Evolutionary conservation across 2,888 invertebrate genomes (phyloP).

Genomic region (Netelia fuscicornis): DNA sequence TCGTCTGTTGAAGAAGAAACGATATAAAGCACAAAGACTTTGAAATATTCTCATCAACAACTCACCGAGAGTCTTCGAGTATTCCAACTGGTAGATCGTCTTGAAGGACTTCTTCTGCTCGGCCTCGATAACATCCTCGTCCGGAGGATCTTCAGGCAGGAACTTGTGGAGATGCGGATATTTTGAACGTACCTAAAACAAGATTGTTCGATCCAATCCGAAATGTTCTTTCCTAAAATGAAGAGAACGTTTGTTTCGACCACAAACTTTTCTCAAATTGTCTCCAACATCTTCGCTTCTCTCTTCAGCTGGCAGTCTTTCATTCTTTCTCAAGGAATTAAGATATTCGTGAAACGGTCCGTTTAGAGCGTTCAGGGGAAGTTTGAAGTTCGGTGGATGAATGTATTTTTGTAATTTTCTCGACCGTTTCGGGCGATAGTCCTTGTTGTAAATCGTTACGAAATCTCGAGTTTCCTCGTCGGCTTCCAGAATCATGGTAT

Average conservation of each 20-base stretch:
- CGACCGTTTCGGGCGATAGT: conserved; percentile 68
- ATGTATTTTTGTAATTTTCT: conserved; percentile 46
- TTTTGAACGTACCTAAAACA: conserved; percentile 70
- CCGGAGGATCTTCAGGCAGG: conserved; percentile 65
- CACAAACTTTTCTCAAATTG: conserved; percentile 70
- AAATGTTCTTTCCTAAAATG: not conserved
- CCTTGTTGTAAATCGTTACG: conserved; percentile 74
- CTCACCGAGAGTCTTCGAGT: conserved; percentile 68
- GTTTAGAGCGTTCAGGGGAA: conserved; percentile 72
- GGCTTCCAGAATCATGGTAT: conserved; percentile 75
- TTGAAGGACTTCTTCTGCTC: conserved; percentile 69
- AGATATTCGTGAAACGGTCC: conserved; percentile 73
- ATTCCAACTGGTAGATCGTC: conserved; percentile 74
- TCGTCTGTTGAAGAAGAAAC: conserved; percentile 51
- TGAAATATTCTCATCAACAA: not conserved
- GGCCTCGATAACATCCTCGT: conserved; percentile 73
- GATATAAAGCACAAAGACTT: conserved; percentile 22
- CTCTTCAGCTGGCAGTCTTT: conserved; percentile 60
- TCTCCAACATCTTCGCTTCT: conserved; percentile 72
- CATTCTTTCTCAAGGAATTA: conserved; percentile 69
- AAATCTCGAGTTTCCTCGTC: conserved; percentile 79
- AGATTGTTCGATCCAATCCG: not conserved
- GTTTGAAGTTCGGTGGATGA: conserved; percentile 54
- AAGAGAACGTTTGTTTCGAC: not conserved
- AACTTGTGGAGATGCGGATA: conserved; percentile 68